Evolutionary conservation across 2,888 invertebrate genomes (phyloP), one percentile per base, ranked within the genome.

Genomic region (Habrosyne pyritoides): DNA sequence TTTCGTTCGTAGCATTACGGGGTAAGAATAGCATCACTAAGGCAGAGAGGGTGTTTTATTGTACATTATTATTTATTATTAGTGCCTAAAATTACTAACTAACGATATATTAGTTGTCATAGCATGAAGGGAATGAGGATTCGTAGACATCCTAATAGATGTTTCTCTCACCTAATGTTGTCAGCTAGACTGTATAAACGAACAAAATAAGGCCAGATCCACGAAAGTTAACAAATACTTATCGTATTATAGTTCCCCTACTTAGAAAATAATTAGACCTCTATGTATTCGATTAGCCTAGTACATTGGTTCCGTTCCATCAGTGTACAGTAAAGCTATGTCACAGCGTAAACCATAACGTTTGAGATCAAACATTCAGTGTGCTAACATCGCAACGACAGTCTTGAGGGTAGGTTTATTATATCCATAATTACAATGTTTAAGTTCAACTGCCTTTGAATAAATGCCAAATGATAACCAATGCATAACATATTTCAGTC

Each of bases 31-130:
- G 90, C 90, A 76, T 89, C 86, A 87, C 89, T 91, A 91, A 91
- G 91, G 90, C 90, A 89, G 87, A 89, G 84, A 87, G 89, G 89
- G 89, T 89, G 88, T 85, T 86, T 86, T 88, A 90, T 89, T 90
- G 89, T 91, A 91, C 89, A 89, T 81, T 74, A 81, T 79, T 79
- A 84, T 80, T 79, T 79, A 84, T 80, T 78, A 84, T 81, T 81
- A 84, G 78, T 80, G 81, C 81, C 83, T 87, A 87, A 79, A 55
- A 66, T 81, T 84, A 83, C 72, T 75, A 69, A 71, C 81, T 86
- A 86, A 71, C 72, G 71, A 75, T 77, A 82, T 64, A 71, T 70
- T 66, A 71, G 74, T 68, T 68, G 76, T 42, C 8, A 18, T 14
- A 42, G 42, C 42, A 42, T 42, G 18, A 42, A 75, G 79, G 73